Evolutionary conservation across 2,113 vertebrate genomes (phyloP), one percentile per base, ranked within the genome.

Genomic region (Dasyprocta punctata): DNA sequence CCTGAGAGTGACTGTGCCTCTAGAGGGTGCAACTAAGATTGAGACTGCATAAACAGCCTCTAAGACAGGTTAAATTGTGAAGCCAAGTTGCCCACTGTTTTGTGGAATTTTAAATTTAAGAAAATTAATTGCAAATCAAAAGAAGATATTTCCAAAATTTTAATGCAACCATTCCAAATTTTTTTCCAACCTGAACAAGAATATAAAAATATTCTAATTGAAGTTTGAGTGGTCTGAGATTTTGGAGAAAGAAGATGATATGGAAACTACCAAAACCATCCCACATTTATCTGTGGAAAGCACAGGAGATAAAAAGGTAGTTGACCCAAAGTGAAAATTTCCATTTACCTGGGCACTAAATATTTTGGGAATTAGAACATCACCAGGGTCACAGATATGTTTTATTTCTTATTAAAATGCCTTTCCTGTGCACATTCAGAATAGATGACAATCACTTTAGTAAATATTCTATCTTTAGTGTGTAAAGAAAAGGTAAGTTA

Each of bases 401-500:
- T 93, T 47, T 41, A n/a, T 80, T 85, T 96, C 73, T 24, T 75
- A 24, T 47, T 41, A 41, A 73, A 73, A 26, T 73, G 69, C 38
- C 22, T 41, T 73, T 73, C 28, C 56, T 61, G 41, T 82, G 33
- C 44, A 44, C 38, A 52, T 58, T 11, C 49, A 90, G 75, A 60
- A 78, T 20, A 83, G 30, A 95, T 84, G 83, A 89, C 24, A 44
- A 20, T 71, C 30, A 92, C 33, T 92, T 89, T 52, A 96, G 58
- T 90, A 49, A 92, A 75, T 20, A 44, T 4, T 84, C 54, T 52
- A 47, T 81, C 69, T 56, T 92, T 86, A 65, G 60, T 49, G 7
- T 75, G 73, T 16, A 81, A 75, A 44, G n/a, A 77, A 82, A 75
- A 69, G 28, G 41, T 65, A 56, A 78, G 26, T 63, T 77, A 49